phyloP scores from a whole-genome alignment of 2,797 vertebrate species.

The Coilia nasus region DNA sequence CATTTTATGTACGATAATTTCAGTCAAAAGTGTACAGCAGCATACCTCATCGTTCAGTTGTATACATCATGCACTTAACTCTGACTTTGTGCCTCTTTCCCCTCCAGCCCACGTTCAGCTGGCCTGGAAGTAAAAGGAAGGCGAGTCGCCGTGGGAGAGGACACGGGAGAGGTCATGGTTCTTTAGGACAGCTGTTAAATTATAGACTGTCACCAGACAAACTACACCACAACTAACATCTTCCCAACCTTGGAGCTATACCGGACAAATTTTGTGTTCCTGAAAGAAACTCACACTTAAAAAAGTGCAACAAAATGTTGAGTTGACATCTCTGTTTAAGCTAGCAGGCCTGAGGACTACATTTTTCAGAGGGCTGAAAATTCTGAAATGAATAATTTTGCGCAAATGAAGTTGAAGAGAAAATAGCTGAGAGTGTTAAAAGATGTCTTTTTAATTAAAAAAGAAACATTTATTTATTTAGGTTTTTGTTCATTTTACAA shows the following conservation, averaged over 20 bases:
- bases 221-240: background rate
- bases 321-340: background rate
- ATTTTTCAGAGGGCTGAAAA: background rate
- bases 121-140: background rate
- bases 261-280: background rate
- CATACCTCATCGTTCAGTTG: too few species aligned
- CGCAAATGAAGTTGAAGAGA: background rate
- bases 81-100: too few species aligned
- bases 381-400: background rate
- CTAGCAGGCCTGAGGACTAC: background rate
- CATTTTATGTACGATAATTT: too few species aligned
- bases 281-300: background rate
- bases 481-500: too few species aligned
- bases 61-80: too few species aligned
- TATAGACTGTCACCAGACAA: conserved; percentile 14
- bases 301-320: background rate
- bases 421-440: conserved; percentile 16
- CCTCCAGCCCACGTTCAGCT: background rate
- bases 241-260: background rate
- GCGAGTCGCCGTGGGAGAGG: background rate
- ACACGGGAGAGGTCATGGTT: background rate
- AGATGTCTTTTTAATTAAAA: too few species aligned
- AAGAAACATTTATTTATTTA: too few species aligned
- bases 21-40: too few species aligned
- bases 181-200: conserved; percentile 19